phyloP scores from a whole-genome alignment of 1,140 invertebrate species.

The Drosophila ficusphila region DNA sequence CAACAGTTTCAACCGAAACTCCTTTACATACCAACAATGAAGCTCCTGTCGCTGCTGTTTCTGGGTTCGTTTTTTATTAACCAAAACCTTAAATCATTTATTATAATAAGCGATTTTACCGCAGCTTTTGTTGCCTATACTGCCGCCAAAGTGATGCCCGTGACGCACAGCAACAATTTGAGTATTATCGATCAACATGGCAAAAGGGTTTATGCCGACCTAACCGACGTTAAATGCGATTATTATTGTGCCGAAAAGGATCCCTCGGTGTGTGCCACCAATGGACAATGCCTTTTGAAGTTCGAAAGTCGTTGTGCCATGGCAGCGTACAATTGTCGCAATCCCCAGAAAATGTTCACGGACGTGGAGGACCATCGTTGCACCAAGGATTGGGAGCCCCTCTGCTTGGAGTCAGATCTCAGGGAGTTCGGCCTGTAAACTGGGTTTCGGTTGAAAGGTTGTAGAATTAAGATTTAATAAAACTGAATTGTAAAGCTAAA shows the following conservation, averaged over 20 bases:
- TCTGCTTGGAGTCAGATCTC: slow-evolving; percentile 52
- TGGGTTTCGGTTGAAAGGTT: slow-evolving; percentile 8
- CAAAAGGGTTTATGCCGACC: slow-evolving; percentile 35
- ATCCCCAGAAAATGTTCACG: slow-evolving; percentile 66
- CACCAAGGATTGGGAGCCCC: slow-evolving; percentile 40
- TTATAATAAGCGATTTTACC: not conserved
- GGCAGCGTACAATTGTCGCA: slow-evolving; percentile 69
- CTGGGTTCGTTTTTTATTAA: slow-evolving; percentile 35
- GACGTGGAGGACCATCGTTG: slow-evolving; percentile 63
- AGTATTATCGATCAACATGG: slow-evolving; percentile 65
- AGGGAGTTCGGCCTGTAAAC: slow-evolving; percentile 40
- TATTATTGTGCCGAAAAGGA: slow-evolving; percentile 52
- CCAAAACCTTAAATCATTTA: not conserved
- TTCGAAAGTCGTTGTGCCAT: slow-evolving; percentile 65
- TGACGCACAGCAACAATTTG: slow-evolving; percentile 13
- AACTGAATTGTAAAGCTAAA: not conserved
- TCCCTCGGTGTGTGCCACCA: slow-evolving; percentile 57
- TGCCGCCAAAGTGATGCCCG: slow-evolving; percentile 52
- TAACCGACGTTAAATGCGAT: slow-evolving; percentile 47
- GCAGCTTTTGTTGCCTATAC: slow-evolving; percentile 22
- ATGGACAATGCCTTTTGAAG: slow-evolving; percentile 67
- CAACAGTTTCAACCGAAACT: slow-evolving; percentile 20
- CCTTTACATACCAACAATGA: slow-evolving; percentile 27
- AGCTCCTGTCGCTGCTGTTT: slow-evolving; percentile 21
- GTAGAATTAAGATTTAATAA: slow-evolving; percentile 3